These are phyloP conservation scores for Diglossa cyanea DNA, from an alignment of 2,797 vertebrate species.

Conservation along the genomic window DNA sequence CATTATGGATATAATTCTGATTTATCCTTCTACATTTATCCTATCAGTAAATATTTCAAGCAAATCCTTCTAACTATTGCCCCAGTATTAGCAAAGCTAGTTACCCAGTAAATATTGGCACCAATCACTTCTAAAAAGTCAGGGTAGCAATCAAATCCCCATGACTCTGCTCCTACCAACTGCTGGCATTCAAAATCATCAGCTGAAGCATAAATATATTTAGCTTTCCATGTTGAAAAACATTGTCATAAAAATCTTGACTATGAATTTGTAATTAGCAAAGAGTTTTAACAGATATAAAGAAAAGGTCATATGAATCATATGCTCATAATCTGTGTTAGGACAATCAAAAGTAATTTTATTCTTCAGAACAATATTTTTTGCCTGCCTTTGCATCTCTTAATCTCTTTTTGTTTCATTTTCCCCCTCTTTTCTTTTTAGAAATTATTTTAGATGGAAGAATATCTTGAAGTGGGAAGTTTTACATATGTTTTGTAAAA, in stretches of 20 bases:
- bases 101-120: neutral
- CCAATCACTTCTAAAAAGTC: neutral
- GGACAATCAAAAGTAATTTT: neutral
- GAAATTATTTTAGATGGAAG: neutral
- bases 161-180: neutral
- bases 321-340: neutral
- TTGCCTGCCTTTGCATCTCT: neutral
- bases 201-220: neutral
- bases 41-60: neutral
- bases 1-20: neutral
- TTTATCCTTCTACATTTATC: neutral
- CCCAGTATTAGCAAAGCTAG: neutral
- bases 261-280: constrained; percentile 5
- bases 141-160: neutral
- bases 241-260: constrained; percentile 7
- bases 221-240: neutral
- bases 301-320: constrained; percentile 24
- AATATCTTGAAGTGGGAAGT: neutral
- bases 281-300: neutral
- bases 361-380: neutral
- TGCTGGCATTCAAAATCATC: neutral
- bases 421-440: rapidly evolving
- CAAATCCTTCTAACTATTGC: neutral
- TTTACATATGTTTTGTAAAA: neutral
- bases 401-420: neutral